These are phyloP conservation scores for Hemiprocne comata DNA, from an alignment of 2,113 vertebrate species.

Conservation along the genomic window DNA sequence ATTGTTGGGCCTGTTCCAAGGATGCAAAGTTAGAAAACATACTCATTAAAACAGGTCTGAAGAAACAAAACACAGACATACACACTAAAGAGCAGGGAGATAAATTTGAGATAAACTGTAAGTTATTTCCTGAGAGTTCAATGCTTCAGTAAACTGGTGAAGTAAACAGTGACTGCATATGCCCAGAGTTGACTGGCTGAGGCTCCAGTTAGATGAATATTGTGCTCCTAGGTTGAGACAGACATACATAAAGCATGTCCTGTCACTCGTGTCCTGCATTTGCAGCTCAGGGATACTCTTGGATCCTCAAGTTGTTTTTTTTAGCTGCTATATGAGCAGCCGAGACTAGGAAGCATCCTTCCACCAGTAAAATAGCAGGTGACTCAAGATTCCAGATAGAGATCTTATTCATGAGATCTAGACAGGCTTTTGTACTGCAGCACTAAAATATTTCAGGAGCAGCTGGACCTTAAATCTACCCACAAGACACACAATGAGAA, in stretches of 20 bases:
- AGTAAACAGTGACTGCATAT: not conserved
- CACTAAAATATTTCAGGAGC: constrained; percentile 4
- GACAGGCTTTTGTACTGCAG: not conserved
- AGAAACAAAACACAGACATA: constrained; percentile 16
- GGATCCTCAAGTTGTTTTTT: not conserved
- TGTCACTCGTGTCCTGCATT: not conserved
- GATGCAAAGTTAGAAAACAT: constrained; percentile 29
- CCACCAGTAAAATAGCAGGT: not conserved
- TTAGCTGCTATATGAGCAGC: not conserved
- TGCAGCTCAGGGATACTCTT: not conserved
- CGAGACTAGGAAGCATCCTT: not conserved
- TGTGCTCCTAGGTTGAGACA: not conserved
- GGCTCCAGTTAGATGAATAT: not conserved
- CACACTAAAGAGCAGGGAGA: not conserved
- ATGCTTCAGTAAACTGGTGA: not conserved
- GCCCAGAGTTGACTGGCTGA: not conserved
- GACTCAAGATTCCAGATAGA: not conserved
- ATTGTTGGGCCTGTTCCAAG: constrained; percentile 50
- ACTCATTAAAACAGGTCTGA: constrained; percentile 42
- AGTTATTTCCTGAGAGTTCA: constrained; percentile 1
- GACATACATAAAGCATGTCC: not conserved
- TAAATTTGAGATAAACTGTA: constrained; percentile 33
- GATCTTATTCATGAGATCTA: not conserved
- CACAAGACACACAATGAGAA: not conserved
- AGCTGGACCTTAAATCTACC: constrained; percentile 30